phyloP scores from a whole-genome alignment of 2,888 invertebrate genomes.

The Priocnemis perturbator region DNA sequence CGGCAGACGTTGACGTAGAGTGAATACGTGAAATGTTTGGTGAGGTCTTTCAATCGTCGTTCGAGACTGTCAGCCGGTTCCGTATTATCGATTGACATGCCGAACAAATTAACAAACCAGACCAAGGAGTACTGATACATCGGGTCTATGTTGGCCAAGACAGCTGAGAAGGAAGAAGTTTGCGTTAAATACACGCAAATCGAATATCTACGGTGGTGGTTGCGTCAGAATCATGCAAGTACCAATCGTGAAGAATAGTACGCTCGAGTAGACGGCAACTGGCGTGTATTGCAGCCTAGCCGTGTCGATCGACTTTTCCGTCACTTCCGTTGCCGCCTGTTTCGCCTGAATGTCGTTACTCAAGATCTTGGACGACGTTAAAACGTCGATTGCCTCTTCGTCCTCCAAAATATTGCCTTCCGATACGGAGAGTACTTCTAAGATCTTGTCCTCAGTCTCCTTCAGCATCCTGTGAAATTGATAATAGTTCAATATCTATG shows the following conservation, averaged over 20 bases:
- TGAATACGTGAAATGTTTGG: constrained; percentile 90
- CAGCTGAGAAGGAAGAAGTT: constrained; percentile 77
- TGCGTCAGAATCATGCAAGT: neutral
- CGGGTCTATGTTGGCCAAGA: constrained; percentile 93
- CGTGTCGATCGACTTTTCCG: constrained; percentile 92
- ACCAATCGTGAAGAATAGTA: constrained; percentile 94
- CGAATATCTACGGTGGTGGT: neutral
- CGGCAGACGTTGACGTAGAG: constrained; percentile 94
- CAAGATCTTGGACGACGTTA: constrained; percentile 92
- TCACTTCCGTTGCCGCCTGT: constrained; percentile 91
- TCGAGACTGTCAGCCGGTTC: constrained; percentile 89
- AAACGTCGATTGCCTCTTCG: constrained; percentile 89
- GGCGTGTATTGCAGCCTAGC: constrained; percentile 92
- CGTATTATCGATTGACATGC: constrained; percentile 89
- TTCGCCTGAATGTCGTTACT: constrained; percentile 95
- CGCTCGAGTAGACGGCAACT: constrained; percentile 92
- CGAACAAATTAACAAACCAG: constrained; percentile 95
- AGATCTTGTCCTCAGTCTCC: constrained; percentile 93
- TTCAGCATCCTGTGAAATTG: constrained; percentile 80
- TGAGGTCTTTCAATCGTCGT: constrained; percentile 84
- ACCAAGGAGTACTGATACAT: constrained; percentile 98
- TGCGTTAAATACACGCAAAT: too few species aligned
- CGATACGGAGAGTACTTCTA: constrained; percentile 84
- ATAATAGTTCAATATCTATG: too few species aligned
- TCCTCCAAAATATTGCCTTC: constrained; percentile 92